Conservation (phyloP, 2,113 vertebrate genomes). For the Corvus moneduloides region DNA sequence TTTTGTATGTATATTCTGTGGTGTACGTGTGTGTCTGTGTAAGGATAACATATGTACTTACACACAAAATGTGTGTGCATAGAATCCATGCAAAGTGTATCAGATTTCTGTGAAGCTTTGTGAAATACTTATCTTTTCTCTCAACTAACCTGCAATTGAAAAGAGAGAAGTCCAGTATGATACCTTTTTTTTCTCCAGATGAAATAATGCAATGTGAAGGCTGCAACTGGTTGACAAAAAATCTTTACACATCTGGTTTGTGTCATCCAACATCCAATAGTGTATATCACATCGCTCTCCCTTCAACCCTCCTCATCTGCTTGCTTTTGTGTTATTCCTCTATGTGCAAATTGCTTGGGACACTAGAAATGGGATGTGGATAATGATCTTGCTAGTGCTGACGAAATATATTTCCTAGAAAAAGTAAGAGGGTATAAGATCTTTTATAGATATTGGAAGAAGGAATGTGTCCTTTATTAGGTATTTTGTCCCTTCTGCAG, state of each 20-base stretch:
- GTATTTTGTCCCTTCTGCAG: background rate
- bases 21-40: accelerated
- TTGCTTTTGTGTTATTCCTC: background rate
- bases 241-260: background rate
- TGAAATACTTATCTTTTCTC: background rate
- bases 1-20: background rate
- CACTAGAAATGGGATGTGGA: background rate
- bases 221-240: background rate
- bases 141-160: background rate
- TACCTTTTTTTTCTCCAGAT: background rate
- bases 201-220: background rate
- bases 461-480: background rate
- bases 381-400: background rate
- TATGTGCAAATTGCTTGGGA: background rate
- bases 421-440: background rate
- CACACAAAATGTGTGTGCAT: background rate
- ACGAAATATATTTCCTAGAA: background rate
- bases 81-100: background rate
- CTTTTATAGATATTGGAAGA: background rate
- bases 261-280: background rate
- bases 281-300: background rate
- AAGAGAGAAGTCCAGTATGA: background rate
- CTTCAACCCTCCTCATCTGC: background rate
- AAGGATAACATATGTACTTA: background rate
- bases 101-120: background rate